phyloP scores from a whole-genome alignment of 2,888 invertebrate genomes.

The Conops quadrifasciatus region DNA sequence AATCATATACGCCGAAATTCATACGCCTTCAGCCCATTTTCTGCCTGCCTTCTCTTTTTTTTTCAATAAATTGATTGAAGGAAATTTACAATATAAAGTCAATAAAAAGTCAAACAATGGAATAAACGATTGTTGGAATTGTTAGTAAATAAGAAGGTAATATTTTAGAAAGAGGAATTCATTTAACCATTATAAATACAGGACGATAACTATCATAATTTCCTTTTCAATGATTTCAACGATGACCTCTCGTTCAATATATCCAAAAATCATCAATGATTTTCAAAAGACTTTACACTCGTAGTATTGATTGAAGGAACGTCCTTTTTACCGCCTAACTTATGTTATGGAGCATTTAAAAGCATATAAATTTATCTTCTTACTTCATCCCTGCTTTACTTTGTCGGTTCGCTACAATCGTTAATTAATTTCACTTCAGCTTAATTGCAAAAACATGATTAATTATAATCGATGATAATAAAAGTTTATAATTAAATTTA shows the following conservation, averaged over 20 bases:
- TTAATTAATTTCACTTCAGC: neutral
- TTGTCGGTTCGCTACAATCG: neutral
- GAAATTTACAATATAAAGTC: constrained; percentile 18
- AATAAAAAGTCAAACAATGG: constrained; percentile 16
- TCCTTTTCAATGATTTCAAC: no score
- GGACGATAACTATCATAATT: no score
- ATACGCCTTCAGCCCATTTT: neutral
- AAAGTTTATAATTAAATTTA: constrained; percentile 2
- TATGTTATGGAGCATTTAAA: neutral
- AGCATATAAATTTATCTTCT: neutral
- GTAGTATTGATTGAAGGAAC: no score
- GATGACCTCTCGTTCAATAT: no score
- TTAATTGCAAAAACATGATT: constrained; percentile 8
- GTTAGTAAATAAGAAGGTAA: no score
- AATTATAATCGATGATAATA: constrained; percentile 8
- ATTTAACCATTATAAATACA: no score
- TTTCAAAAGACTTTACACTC: no score
- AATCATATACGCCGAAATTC: neutral
- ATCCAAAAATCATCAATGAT: no score
- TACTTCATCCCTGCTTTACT: neutral
- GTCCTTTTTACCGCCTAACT: no score
- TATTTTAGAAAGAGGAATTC: no score
- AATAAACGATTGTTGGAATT: no score
- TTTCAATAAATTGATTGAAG: constrained; percentile 25
- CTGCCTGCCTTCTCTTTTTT: neutral